Conservation (phyloP, 2,113 vertebrate species). For the Hippocampus barbouri region DNA sequence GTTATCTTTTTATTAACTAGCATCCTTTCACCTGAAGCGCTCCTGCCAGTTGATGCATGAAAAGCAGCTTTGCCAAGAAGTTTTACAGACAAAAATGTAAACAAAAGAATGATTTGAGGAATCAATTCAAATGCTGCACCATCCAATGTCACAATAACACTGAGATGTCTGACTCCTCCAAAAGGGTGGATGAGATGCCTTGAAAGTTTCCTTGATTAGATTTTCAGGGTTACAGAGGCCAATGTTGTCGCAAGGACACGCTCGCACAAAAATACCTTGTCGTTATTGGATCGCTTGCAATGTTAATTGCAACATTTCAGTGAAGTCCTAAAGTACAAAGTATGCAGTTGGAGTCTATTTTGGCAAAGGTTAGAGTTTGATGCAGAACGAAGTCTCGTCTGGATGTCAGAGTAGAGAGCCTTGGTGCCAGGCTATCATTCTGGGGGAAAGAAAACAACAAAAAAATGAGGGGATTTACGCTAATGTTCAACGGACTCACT, state of each 20-base stretch:
- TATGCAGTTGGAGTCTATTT: neutral
- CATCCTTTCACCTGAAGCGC: conserved; percentile 35
- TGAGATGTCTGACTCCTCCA: conserved; percentile 10
- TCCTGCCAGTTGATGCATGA: conserved; percentile 44
- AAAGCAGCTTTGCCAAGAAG: conserved; percentile 2
- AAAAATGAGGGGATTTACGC: no score
- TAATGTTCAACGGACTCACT: neutral
- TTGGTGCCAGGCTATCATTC: no score
- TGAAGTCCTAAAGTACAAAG: neutral
- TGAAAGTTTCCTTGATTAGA: conserved; percentile 29
- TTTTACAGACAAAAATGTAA: conserved; percentile 56
- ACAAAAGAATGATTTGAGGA: conserved; percentile 50
- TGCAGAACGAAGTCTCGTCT: no score
- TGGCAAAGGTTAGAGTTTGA: neutral
- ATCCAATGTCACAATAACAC: neutral
- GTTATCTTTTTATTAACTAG: conserved; percentile 27
- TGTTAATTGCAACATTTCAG: neutral
- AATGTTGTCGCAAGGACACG: neutral
- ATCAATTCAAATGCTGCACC: neutral
- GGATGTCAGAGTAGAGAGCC: no score
- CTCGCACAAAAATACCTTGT: neutral
- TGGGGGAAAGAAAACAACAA: no score
- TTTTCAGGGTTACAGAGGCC: conserved; percentile 22
- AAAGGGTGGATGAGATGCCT: conserved; percentile 31
- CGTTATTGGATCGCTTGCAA: neutral